Conservation (phyloP, 2,113 vertebrate genomes). For the Pollimyrus isidori region DNA sequence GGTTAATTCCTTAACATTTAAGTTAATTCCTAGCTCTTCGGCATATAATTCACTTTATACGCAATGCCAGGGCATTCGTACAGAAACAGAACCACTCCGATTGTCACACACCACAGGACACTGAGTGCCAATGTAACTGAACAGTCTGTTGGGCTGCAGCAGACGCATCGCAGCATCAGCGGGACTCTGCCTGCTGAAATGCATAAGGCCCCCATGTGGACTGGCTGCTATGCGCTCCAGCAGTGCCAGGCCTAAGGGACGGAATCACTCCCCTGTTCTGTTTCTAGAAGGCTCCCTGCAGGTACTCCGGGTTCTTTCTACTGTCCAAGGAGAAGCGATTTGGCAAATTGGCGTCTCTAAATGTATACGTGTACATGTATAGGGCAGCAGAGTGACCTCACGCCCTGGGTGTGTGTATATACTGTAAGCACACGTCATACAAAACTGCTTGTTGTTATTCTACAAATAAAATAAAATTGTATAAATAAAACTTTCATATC, state of each 20-base stretch:
- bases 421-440: not conserved
- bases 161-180: not conserved
- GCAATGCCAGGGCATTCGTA: not conserved
- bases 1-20: no score
- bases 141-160: not conserved
- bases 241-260: not conserved
- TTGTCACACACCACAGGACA: not conserved
- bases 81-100: not conserved
- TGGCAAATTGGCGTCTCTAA: not conserved
- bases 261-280: not conserved
- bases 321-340: not conserved
- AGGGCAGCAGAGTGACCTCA: not conserved
- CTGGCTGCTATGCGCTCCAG: not conserved
- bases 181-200: not conserved
- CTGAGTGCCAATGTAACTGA: not conserved
- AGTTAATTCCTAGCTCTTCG: not conserved
- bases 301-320: not conserved
- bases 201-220: not conserved
- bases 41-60: not conserved
- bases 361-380: not conserved
- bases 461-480: not conserved
- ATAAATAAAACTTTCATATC: not conserved
- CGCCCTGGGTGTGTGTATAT: not conserved
- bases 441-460: not conserved
- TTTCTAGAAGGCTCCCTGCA: not conserved